Conservation (phyloP, 2,113 vertebrate species). For the Pagrus major region DNA sequence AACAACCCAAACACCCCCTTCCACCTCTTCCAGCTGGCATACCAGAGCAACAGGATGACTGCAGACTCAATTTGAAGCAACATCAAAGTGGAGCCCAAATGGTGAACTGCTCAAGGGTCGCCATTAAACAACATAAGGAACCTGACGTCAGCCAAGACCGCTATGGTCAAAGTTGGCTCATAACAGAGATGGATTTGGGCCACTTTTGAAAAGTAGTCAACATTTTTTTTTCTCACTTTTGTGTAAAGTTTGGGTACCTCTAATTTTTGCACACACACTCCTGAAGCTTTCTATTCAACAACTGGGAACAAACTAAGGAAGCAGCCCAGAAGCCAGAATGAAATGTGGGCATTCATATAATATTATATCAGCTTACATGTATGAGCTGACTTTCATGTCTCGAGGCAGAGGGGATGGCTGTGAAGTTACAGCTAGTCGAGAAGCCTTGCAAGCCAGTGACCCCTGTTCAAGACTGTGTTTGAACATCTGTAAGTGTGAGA, state of each 20-base stretch:
- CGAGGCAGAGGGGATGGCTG: too few relatives aligned
- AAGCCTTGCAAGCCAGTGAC: too few relatives aligned
- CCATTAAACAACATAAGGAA: slow-evolving; percentile 40
- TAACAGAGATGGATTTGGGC: background rate
- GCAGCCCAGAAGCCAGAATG: too few relatives aligned
- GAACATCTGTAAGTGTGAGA: too few relatives aligned
- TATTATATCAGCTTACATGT: too few relatives aligned
- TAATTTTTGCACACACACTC: background rate
- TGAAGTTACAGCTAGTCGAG: too few relatives aligned
- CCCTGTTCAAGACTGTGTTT: too few relatives aligned
- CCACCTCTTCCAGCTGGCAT: slow-evolving; percentile 65
- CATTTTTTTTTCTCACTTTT: background rate
- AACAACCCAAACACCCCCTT: slow-evolving; percentile 35
- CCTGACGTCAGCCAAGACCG: slow-evolving; percentile 30
- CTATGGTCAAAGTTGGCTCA: background rate
- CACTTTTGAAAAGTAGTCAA: too few relatives aligned
- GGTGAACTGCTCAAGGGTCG: slow-evolving; percentile 41
- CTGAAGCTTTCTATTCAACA: background rate
- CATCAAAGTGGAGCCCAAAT: slow-evolving; percentile 67
- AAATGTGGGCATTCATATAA: too few relatives aligned
- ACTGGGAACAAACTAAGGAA: background rate
- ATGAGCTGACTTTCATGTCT: too few relatives aligned
- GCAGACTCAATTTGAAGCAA: slow-evolving; percentile 49
- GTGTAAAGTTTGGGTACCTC: background rate
- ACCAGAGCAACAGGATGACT: slow-evolving; percentile 63